A percentile compares a stretch with the other conserved stretches of the same genome.
Conservation (phyloP, 2,888 invertebrate genomes). For the Cryptus viduatorius region DNA sequence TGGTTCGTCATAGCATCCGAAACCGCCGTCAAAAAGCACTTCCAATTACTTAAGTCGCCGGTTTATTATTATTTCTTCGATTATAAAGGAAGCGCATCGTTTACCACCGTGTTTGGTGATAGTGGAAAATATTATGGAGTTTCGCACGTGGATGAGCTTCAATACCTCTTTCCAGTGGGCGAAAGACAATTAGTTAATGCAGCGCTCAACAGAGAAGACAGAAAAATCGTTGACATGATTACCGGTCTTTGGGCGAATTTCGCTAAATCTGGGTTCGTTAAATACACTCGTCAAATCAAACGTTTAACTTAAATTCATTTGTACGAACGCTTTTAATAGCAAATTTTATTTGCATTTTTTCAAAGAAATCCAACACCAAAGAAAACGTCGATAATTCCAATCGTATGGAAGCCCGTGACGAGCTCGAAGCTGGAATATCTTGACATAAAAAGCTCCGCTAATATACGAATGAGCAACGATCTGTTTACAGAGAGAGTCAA, state of each 20-base stretch:
- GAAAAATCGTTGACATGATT: slow-evolving; percentile 87
- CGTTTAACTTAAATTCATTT: not conserved
- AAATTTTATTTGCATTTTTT: not conserved
- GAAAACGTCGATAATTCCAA: slow-evolving; percentile 81
- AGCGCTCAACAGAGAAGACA: slow-evolving; percentile 87
- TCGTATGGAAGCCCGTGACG: slow-evolving; percentile 88
- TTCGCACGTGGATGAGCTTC: slow-evolving; percentile 93
- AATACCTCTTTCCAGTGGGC: slow-evolving; percentile 91
- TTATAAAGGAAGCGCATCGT: slow-evolving; percentile 89
- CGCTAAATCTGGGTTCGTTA: slow-evolving; percentile 88
- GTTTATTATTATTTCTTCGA: slow-evolving; percentile 90
- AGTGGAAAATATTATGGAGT: slow-evolving; percentile 89
- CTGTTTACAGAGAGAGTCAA: slow-evolving; percentile 87
- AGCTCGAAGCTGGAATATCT: slow-evolving; percentile 86
- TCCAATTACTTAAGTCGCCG: slow-evolving; percentile 84
- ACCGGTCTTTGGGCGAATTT: slow-evolving; percentile 92
- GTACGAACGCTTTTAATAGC: not conserved
- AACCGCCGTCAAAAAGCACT: slow-evolving; percentile 87
- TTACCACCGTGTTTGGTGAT: slow-evolving; percentile 90
- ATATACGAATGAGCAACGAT: slow-evolving; percentile 86
- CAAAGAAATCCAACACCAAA: slow-evolving; percentile 89
- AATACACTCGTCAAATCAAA: slow-evolving; percentile 72
- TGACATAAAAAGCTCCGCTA: slow-evolving; percentile 84
- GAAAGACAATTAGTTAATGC: slow-evolving; percentile 87
- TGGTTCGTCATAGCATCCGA: slow-evolving; percentile 90